Evolutionary conservation across 1,140 invertebrate genomes (phyloP), one percentile per base, ranked within the genome.

Genomic region (Samia ricini): DNA sequence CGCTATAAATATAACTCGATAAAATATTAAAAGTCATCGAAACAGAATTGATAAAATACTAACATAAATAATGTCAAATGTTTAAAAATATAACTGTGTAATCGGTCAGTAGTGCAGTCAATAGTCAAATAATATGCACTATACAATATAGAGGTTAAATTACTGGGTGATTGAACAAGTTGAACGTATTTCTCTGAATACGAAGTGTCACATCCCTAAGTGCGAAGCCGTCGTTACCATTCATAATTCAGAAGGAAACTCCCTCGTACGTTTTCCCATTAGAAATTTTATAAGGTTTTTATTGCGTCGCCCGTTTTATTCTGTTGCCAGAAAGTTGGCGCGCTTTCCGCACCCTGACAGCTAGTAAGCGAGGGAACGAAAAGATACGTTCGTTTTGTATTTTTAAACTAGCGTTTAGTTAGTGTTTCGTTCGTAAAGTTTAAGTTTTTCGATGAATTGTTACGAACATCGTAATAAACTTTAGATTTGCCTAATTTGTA

Each of bases 271-370:
- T 89, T 88, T 89, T 88, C 79, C 82, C 76, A 89, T 89, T 89
- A 85, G 72, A 79, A 86, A 87, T 89, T 89, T 89, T 89, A 86
- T 89, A 85, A 87, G 81, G 83, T 89, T 89, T 87, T 89, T 86
- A 89, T 85, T 80, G 79, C 69, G 60, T 60, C 56, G 68, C 64
- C 66, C 29, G 56, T 65, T 42, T 42, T 15, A 2, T 21, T 62
- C 64, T 63, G 63, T 63, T 77, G 74, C 69, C 78, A 69, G 72
- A 82, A 83, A 81, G 72, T 86, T 85, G 60, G 33, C 62, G 64
- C 66, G 64, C 65, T 73, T 63, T 12, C 54, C 65, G 63, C 68
- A 71, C 48, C 73, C 77, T 78, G 79, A 87, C 81, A 76, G 71
- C 49, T 68, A 60, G 61, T 64, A 56, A 59, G 64, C 68, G 66